Evolutionary conservation across 30 jellyfish, hydroid and myxozoan genomes (phyloP).

Genomic region (Aurelia coerulea): DNA sequence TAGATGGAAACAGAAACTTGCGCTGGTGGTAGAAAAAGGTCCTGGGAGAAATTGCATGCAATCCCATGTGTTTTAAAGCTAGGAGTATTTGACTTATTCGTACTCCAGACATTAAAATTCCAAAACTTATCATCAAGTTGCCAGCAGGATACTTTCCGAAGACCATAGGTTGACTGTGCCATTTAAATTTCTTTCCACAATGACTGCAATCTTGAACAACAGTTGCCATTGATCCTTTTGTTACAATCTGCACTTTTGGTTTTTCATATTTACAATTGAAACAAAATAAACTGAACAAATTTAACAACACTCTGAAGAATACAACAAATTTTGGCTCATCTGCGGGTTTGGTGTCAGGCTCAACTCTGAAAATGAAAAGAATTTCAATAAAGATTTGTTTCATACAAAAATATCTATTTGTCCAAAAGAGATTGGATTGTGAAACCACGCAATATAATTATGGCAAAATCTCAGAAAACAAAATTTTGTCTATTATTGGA

Average conservation of each 20-base stretch:
- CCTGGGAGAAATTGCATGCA: conserved; percentile 3
- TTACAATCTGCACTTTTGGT: conserved; percentile 17
- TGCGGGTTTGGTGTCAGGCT: background rate
- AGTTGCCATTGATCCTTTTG: conserved; percentile 36
- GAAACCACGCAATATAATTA: background rate
- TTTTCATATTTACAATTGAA: conserved; percentile 9
- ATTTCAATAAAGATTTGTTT: background rate
- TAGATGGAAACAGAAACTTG: conserved; percentile 22
- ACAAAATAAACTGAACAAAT: conserved; percentile 19
- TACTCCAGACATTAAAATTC: conserved; percentile 1
- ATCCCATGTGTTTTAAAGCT: conserved; percentile 22
- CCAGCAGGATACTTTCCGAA: conserved; percentile 7
- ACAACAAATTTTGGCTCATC: background rate
- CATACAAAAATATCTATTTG: too few species aligned
- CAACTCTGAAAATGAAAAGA: background rate
- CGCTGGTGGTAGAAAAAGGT: conserved; percentile 7
- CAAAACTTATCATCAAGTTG: conserved; percentile 1
- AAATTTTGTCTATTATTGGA: background rate
- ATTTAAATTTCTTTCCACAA: conserved; percentile 24
- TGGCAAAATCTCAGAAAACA: background rate
- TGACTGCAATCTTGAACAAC: conserved; percentile 13
- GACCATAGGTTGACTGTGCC: conserved; percentile 24
- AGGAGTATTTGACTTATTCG: conserved; percentile 15
- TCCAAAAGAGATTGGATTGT: background rate
- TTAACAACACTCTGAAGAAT: conserved; percentile 11